Base-by-base conservation (phyloP, 2,888 invertebrate genomes). In the Augiades crinisus region DNA sequence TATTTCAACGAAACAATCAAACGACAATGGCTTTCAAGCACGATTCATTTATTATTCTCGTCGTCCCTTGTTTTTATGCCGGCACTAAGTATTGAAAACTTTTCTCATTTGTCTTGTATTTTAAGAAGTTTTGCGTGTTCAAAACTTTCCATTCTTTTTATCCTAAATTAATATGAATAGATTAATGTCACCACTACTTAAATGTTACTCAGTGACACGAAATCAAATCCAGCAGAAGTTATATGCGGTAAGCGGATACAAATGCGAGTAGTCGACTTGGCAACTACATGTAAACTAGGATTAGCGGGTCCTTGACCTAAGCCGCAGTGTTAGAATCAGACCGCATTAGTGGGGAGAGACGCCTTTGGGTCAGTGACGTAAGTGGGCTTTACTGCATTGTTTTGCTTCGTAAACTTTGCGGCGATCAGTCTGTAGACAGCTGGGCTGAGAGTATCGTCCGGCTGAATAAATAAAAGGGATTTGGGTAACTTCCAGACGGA, bases 201-300 rank as follows among this genome's bases (percentile, higher is more conserved):
- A 34, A 45, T 8, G 16, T 2, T 2, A 8, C 2, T 3, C 12
- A 8, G 24, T 7, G 31, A 22, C 16, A 16, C 24, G 34, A 36
- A 46, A 16, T 12, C 16, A 36, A 27, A 21, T 36, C 12, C 1
- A 36, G 30, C 21, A n/a, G 13, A 30, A 31, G n/a, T 12, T 8
- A 22, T 21, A 5, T 47, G 33, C 12, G 24, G 31, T 33, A 22
- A 47, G 31, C 10, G 40, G 31, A 33, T 40, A 21, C n/a, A 12
- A 30, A 30, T 12, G 12, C 30, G 14, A 10, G 21, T n/a, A 47
- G 6, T 5, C 21, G 21, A 21, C 19, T 30, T 47, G 38, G 13
- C 37, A 19, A 14, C 71, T 68, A n/a, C n/a, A 63, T 66, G 63
- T 70, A 68, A 75, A 68, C 57, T 57, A 59, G 58, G 63, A 63